Base-by-base conservation (phyloP, 2,888 invertebrate genomes). In the Papilio elwesi region DNA sequence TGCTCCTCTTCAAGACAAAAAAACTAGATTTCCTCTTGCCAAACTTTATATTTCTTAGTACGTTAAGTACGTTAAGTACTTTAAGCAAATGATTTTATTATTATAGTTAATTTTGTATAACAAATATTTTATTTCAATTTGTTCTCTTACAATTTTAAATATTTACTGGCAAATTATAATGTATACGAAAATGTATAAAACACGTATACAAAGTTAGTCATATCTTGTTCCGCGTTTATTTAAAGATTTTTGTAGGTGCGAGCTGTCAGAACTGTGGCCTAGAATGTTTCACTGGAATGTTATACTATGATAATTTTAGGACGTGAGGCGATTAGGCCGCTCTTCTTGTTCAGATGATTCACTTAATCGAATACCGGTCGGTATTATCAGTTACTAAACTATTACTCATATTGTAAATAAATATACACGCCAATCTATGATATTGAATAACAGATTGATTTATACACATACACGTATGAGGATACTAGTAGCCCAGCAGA, bases 361-460 rank as follows among this genome's bases (percentile, higher is more conserved):
- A 73, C 63, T 38, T 47, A 43, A 47, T 52, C 52, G 51, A 16
- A 55, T 64, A 49, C 9, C 16, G 36, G 16, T 49, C 62, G 65
- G 62, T 69, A 69, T 68, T 64, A 43, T 70, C 47, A 66, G 52
- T 47, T 53, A 43, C 38, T 26, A 26, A 26, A 26, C 48, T 38
- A 53, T 68, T 65, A 73, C 64, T 73, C 64, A 73, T n/a, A 57
- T 26, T 16, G 15, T 53, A 64, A 57, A 68, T 68, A 72, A 49
- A 72, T 48, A 47, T 51, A 55, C 49, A 57, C 15, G n/a, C 26
- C 64, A 65, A 70, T 62, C 52, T 48, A 47, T 67, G 71, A 71
- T 52, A 71, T 62, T 66, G 47, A 43, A 62, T 62, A 62, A 49
- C 66, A 57, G 53, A 63, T 67, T 66, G 36, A 53, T 73, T 52